phyloP scores from a whole-genome alignment of 2,113 vertebrate genomes.

The Machaerirhynchus nigripectus region DNA sequence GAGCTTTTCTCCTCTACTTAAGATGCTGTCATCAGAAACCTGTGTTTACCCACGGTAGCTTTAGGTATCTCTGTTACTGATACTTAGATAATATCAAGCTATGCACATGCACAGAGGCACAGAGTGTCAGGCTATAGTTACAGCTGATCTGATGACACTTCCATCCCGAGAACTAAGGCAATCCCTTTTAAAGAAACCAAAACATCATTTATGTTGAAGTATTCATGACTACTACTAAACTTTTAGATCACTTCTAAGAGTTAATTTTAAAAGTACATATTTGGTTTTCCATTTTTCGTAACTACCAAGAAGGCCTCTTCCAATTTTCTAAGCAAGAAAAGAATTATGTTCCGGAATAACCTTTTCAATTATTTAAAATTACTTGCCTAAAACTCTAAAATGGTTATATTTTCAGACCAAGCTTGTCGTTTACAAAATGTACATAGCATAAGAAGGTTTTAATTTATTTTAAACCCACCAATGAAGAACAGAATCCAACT shows the following conservation, averaged over 20 bases:
- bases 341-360: background rate
- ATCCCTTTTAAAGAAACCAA: constrained; percentile 1
- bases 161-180: background rate
- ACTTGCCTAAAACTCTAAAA: constrained; percentile 10
- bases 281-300: background rate
- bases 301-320: background rate
- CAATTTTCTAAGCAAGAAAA: background rate
- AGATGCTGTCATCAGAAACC: constrained; percentile 42
- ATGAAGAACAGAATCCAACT: background rate
- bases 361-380: background rate
- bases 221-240: background rate
- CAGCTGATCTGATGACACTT: background rate
- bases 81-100: constrained; percentile 18
- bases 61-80: background rate
- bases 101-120: background rate
- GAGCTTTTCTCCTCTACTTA: constrained; percentile 5
- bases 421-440: background rate
- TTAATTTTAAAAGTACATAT: background rate
- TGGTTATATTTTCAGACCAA: constrained; percentile 1
- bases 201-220: background rate
- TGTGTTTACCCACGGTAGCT: background rate
- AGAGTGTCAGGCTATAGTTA: background rate
- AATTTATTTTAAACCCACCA: background rate
- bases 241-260: background rate
- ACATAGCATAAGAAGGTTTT: background rate